A percentile compares a stretch with the other conserved stretches of the same genome.
phyloP scores from a whole-genome alignment of 2,888 invertebrate genomes.

The Stegophylla sp. region DNA sequence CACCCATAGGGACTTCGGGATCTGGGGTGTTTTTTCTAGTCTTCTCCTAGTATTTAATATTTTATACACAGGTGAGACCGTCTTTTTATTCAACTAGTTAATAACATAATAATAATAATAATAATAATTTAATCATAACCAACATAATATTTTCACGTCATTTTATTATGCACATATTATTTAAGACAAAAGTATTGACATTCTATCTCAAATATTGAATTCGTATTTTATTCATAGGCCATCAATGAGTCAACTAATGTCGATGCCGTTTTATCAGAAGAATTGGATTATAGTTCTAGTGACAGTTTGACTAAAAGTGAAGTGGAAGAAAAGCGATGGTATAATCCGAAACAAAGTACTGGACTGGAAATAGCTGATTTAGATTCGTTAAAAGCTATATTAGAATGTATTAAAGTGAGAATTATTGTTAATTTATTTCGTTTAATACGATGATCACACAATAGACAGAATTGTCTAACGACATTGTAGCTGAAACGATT shows the following conservation, averaged over 20 bases:
- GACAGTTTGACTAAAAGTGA: conserved; percentile 30
- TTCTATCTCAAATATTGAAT: too few relatives aligned
- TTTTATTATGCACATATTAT: too few relatives aligned
- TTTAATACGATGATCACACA: background rate
- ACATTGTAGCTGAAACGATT: background rate
- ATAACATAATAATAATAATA: too few relatives aligned
- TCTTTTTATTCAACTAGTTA: too few relatives aligned
- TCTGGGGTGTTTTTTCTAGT: too few relatives aligned
- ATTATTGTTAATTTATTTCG: background rate
- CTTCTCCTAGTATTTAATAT: too few relatives aligned
- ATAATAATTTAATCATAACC: too few relatives aligned
- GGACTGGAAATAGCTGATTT: conserved; percentile 15
- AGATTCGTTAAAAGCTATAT: background rate
- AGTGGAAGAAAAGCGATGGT: conserved; percentile 27
- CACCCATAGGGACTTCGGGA: too few relatives aligned
- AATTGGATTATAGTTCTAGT: conserved; percentile 35
- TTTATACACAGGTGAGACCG: too few relatives aligned
- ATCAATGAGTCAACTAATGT: background rate
- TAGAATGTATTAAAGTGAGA: conserved; percentile 17
- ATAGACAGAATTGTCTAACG: too few relatives aligned
- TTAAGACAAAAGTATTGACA: too few relatives aligned
- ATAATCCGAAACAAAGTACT: background rate
- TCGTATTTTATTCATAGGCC: conserved; percentile 2
- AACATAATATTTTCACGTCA: too few relatives aligned
- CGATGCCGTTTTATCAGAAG: background rate